Conservation (phyloP, 2,888 invertebrate species). For the Prenolepis imparis region DNA sequence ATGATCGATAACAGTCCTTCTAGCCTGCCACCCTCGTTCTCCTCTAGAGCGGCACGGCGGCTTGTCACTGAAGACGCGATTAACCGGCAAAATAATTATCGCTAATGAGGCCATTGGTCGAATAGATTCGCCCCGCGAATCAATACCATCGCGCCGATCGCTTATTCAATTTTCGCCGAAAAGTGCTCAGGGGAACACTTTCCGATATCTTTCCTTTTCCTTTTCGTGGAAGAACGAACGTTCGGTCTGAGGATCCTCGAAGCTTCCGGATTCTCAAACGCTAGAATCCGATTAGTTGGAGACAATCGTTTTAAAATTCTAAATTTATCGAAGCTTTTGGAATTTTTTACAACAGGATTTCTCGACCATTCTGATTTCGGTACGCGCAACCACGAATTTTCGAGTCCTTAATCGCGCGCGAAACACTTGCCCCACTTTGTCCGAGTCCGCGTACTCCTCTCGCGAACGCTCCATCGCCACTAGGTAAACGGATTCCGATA, state of each 20-base stretch:
- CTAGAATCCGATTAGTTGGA: neutral
- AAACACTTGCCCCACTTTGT: neutral
- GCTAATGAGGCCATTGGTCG: conserved; percentile 64
- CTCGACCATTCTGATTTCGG: conserved; percentile 13
- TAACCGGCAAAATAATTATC: conserved; percentile 57
- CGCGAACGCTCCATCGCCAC: neutral
- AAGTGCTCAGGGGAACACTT: neutral
- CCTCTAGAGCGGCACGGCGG: conserved; percentile 24
- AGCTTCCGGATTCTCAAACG: neutral
- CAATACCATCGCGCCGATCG: conserved; percentile 35
- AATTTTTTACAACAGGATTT: neutral
- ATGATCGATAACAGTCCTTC: conserved; percentile 44
- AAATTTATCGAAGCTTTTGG: neutral
- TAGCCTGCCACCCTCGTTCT: neutral
- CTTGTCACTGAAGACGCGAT: conserved; percentile 42
- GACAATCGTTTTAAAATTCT: neutral
- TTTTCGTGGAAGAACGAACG: neutral
- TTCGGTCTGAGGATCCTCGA: neutral
- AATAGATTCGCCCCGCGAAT: conserved; percentile 69
- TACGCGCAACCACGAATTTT: neutral
- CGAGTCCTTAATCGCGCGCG: conserved; percentile 15
- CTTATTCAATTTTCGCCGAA: conserved; percentile 16
- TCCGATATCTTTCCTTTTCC: neutral
- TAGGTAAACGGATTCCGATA: conserved; percentile 19
- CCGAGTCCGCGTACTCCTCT: neutral